phyloP scores from a whole-genome alignment of 35 echinoderm and acorn worm genomes.

The Diadema setosum region DNA sequence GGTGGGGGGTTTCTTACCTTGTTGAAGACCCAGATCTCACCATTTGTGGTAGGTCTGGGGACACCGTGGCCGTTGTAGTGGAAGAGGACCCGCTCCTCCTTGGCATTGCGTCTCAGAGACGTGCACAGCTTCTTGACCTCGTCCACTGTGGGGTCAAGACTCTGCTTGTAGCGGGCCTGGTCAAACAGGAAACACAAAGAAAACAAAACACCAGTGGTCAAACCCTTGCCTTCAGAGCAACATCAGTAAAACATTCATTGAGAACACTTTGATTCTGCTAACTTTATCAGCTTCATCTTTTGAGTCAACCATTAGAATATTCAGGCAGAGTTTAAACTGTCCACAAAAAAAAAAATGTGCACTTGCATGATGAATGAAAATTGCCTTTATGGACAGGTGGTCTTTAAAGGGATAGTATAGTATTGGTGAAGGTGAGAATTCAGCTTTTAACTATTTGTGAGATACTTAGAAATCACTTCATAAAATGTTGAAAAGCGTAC shows the following conservation, averaged over 20 bases:
- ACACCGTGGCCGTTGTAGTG: slow-evolving; percentile 99
- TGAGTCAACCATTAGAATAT: not conserved
- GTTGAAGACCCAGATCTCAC: slow-evolving; percentile 99
- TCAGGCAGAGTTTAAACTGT: too few species aligned
- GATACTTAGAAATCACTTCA: too few species aligned
- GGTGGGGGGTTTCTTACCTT: slow-evolving; percentile 85
- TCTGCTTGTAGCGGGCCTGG: slow-evolving; percentile 95
- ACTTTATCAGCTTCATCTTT: not conserved
- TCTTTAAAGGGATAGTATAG: too few species aligned
- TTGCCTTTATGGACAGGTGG: too few species aligned
- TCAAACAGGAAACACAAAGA: not conserved
- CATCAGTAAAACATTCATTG: not conserved
- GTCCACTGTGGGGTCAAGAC: slow-evolving; percentile 89
- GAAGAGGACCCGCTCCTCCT: slow-evolving; percentile 94
- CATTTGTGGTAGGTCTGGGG: slow-evolving; percentile 93
- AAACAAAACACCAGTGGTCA: not conserved
- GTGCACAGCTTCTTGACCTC: slow-evolving; percentile 98
- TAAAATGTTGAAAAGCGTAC: too few species aligned
- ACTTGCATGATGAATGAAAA: too few species aligned
- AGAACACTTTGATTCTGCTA: not conserved
- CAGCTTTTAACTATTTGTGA: too few species aligned
- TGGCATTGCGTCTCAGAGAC: slow-evolving; percentile 87
- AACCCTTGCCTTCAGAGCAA: not conserved
- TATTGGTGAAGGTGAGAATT: too few species aligned
- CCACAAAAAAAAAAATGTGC: too few species aligned